Evolutionary conservation across 1,140 invertebrate genomes (phyloP).

Genomic region (Metaphire vulgaris): DNA sequence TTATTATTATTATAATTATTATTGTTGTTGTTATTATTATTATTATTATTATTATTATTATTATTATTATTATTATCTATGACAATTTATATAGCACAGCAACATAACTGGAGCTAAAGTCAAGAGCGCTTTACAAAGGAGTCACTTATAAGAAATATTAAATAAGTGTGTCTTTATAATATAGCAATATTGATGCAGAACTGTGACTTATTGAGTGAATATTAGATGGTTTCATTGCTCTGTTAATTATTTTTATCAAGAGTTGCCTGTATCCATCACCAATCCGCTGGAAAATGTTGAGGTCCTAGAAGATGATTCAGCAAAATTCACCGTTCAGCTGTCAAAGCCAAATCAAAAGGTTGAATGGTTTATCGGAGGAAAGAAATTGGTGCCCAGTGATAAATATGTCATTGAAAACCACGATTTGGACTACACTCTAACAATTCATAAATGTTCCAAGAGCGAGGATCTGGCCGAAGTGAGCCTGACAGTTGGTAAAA

Average conservation of each 20-base stretch:
- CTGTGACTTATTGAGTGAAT: too few relatives aligned
- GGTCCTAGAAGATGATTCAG: constrained; percentile 31
- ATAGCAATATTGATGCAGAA: too few relatives aligned
- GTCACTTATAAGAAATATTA: too few relatives aligned
- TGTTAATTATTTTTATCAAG: neutral
- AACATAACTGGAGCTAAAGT: too few relatives aligned
- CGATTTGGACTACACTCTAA: constrained; percentile 18
- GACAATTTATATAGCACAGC: too few relatives aligned
- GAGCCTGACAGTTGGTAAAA: constrained; percentile 23
- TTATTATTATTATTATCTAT: too few relatives aligned
- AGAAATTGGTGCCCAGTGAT: neutral
- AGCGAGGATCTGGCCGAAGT: constrained; percentile 30
- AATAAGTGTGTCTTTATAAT: too few relatives aligned
- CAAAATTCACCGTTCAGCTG: constrained; percentile 35
- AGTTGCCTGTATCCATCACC: neutral
- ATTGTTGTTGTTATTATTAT: too few relatives aligned
- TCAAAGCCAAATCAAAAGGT: constrained; percentile 38
- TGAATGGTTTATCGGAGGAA: constrained; percentile 20
- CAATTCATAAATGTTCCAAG: constrained; percentile 23
- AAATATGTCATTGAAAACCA: neutral
- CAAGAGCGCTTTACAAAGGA: too few relatives aligned
- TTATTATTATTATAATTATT: too few relatives aligned
- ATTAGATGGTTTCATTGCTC: neutral
- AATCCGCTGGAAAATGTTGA: constrained; percentile 29
- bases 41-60: too few relatives aligned